Conservation (phyloP, 2,113 vertebrate genomes). For the Mola mola region DNA sequence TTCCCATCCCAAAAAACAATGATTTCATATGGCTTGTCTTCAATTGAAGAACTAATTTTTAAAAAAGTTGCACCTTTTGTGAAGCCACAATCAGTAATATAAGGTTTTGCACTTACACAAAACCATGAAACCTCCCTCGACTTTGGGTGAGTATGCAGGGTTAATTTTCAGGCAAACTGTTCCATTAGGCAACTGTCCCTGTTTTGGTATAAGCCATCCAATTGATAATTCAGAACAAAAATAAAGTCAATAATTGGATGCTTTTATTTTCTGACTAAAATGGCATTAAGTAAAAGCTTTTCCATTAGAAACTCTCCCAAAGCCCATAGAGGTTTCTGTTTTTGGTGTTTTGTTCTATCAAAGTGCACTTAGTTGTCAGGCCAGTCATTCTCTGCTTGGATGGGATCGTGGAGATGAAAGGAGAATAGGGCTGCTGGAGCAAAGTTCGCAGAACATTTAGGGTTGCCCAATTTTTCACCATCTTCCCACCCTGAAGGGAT, state of each 20-base stretch:
- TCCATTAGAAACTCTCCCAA: constrained; percentile 36
- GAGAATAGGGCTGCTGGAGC: constrained; percentile 54
- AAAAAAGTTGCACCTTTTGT: too few species aligned
- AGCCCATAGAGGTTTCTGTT: constrained; percentile 34
- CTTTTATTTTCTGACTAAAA: constrained; percentile 12
- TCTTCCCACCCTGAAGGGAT: constrained; percentile 41
- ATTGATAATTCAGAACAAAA: neutral
- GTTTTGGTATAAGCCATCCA: too few species aligned
- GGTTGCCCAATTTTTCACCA: constrained; percentile 60
- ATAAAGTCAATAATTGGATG: neutral
- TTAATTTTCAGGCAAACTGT: too few species aligned
- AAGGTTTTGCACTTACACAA: too few species aligned
- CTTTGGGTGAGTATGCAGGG: too few species aligned
- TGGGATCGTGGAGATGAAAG: constrained; percentile 76
- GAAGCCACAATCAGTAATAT: too few species aligned
- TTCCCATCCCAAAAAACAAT: too few species aligned
- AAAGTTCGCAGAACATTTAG: constrained; percentile 75
- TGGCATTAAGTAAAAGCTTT: constrained; percentile 31
- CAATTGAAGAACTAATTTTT: too few species aligned
- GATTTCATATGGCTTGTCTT: too few species aligned
- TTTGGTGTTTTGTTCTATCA: constrained; percentile 57
- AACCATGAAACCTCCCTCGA: too few species aligned
- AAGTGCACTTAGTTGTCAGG: constrained; percentile 69
- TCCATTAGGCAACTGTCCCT: too few species aligned
- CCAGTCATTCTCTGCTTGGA: constrained; percentile 55